phyloP scores from a whole-genome alignment of 2,113 vertebrate species.

The Macquaria australasica region DNA sequence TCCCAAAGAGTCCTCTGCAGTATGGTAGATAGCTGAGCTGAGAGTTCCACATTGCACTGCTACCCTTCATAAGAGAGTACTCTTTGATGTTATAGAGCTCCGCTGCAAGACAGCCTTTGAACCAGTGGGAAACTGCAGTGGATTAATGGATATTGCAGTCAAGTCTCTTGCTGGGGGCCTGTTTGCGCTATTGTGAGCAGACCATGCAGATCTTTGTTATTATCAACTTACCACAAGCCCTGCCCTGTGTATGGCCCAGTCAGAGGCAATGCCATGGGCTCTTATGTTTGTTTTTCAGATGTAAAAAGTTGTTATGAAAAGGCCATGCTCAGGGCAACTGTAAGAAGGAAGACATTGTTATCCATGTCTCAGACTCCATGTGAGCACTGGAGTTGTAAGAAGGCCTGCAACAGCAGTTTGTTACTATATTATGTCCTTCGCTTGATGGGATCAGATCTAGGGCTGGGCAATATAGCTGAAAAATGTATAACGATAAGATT shows the following conservation, averaged over 20 bases:
- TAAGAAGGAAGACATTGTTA: conserved; percentile 16
- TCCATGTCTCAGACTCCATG: conserved; percentile 11
- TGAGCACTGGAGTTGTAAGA: conserved; percentile 4
- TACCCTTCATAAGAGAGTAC: conserved; percentile 63
- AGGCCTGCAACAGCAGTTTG: background rate
- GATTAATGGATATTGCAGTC: conserved; percentile 78
- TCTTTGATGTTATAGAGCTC: conserved; percentile 76
- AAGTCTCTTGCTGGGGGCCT: conserved; percentile 70
- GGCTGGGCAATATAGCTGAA: no score
- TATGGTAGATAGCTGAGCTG: conserved; percentile 56
- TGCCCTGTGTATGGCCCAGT: conserved; percentile 43
- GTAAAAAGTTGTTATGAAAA: conserved; percentile 16
- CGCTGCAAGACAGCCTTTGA: conserved; percentile 76
- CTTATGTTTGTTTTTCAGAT: conserved; percentile 49
- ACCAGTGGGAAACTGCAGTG: conserved; percentile 74
- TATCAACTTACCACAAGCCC: conserved; percentile 57
- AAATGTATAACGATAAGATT: no score
- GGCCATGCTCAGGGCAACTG: conserved; percentile 3
- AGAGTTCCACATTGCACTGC: conserved; percentile 65
- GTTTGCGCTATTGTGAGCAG: conserved; percentile 62
- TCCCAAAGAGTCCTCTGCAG: conserved; percentile 61
- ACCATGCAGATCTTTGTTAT: conserved; percentile 71
- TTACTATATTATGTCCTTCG: background rate
- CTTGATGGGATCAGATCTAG: background rate
- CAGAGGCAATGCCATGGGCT: conserved; percentile 6